Evolutionary conservation across 2,797 vertebrate genomes (phyloP), one percentile per base, ranked within the genome.

Genomic region (Percopsis omiscomaycus): DNA sequence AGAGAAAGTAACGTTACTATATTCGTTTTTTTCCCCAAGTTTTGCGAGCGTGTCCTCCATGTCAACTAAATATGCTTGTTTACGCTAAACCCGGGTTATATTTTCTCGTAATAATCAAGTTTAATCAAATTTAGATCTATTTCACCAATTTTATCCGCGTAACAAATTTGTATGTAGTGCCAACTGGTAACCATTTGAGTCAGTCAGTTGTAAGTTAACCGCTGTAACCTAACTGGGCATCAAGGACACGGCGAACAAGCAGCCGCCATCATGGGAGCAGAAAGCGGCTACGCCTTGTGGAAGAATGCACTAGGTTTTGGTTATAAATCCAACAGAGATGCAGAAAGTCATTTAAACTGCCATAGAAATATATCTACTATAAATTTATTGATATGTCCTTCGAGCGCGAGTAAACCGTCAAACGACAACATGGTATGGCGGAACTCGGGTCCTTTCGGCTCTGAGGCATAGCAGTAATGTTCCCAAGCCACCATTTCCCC

Each of bases 401-500:
- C 37, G 37, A 42, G 8, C 37, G 37, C 37, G 37, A 42, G 37
- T 42, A 42, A 42, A 42, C 8, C 37, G 37, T 42, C 37, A 48
- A 48, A 48, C 47, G 47, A 13, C 47, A 48, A 48, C 47, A 15
- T 15, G 47, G 12, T 13, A 4, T 48, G 2, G 47, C 13, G 47
- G 3, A 48, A 48, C n/a, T n/a, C n/a, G 2, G 12, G 12, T 48
- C n/a, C n/a, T 48, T 48, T 48, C 47, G 47, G 47, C 12, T 5
- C 4, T 13, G 12, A 48, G n/a, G 12, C 13, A 42, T 89, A 89
- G 86, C 83, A 84, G 90, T 89, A 86, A 84, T 86, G 84, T 81
- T 89, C 89, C 91, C 90, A 78, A 76, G 89, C 89, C 86, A 84
- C 91, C 91, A 90, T 92, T 92, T 90, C 89, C 86, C 80, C 80